Percentiles rank a stretch among this genome's conserved stretches.
phyloP scores from a whole-genome alignment of 2,888 invertebrate species.

The Apamea crenata region DNA sequence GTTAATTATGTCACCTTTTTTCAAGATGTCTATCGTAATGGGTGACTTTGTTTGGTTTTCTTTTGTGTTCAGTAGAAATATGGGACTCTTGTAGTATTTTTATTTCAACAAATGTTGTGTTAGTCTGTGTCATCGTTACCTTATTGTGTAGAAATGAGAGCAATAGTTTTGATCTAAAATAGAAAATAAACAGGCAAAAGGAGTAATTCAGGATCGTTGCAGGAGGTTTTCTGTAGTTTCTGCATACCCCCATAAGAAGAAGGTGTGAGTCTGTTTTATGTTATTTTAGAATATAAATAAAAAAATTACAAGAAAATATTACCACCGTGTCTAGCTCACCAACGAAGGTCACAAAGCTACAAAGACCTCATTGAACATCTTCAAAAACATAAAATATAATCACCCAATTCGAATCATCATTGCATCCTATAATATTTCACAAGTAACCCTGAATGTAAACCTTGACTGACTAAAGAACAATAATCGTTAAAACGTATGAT shows the following conservation, averaged over 20 bases:
- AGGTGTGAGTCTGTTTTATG: background rate
- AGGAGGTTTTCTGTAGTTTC: background rate
- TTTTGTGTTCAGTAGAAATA: conserved; percentile 46
- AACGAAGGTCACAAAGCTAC: conserved; percentile 10
- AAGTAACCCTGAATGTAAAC: conserved; percentile 63
- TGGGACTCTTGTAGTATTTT: conserved; percentile 21
- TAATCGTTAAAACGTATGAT: conserved; percentile 60
- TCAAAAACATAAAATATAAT: conserved; percentile 43
- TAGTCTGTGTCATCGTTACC: background rate
- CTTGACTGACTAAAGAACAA: conserved; percentile 65
- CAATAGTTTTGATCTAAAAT: background rate
- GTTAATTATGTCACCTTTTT: conserved; percentile 71
- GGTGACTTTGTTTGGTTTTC: conserved; percentile 34
- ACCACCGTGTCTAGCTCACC: background rate
- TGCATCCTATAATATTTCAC: conserved; percentile 32
- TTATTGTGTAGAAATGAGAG: background rate
- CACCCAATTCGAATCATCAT: conserved; percentile 28
- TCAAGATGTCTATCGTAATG: conserved; percentile 56
- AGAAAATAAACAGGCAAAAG: background rate
- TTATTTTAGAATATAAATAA: no score
- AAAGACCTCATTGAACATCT: conserved; percentile 22
- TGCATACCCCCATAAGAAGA: background rate
- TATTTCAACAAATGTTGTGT: conserved; percentile 5
- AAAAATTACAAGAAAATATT: background rate
- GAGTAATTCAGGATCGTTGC: background rate